Conservation (phyloP, 1,140 invertebrate species). For the Aphaenogaster ashmeadi region DNA sequence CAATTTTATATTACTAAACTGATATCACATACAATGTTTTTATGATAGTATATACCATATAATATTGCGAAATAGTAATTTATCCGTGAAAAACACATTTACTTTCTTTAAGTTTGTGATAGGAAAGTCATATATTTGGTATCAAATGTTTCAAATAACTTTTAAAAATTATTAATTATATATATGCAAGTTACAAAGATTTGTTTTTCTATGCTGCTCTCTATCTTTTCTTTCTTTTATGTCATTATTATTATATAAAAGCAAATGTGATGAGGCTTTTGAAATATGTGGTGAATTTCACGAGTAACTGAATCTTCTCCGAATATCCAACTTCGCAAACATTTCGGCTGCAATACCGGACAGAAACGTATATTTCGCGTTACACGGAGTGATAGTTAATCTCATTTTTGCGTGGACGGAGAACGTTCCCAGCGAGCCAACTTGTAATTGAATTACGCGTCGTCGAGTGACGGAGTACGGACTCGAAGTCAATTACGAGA, state of each 20-base stretch:
- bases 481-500: slow-evolving; percentile 21
- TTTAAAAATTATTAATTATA: background rate
- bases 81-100: background rate
- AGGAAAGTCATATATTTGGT: background rate
- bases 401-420: slow-evolving; percentile 23
- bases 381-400: background rate
- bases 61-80: background rate
- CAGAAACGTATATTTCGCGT: background rate
- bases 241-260: background rate
- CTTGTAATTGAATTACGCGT: slow-evolving; percentile 27
- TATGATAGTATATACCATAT: background rate
- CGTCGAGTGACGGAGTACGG: background rate
- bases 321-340: background rate
- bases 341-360: background rate
- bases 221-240: background rate
- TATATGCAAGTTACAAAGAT: background rate
- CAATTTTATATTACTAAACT: background rate
- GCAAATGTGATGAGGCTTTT: background rate
- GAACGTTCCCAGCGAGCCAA: background rate
- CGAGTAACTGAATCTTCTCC: background rate
- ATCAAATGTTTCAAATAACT: background rate
- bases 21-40: background rate
- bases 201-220: background rate
- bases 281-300: background rate
- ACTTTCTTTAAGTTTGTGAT: background rate